Evolutionary conservation across 2,113 vertebrate species (phyloP).

Genomic region (Nettapus auritus): DNA sequence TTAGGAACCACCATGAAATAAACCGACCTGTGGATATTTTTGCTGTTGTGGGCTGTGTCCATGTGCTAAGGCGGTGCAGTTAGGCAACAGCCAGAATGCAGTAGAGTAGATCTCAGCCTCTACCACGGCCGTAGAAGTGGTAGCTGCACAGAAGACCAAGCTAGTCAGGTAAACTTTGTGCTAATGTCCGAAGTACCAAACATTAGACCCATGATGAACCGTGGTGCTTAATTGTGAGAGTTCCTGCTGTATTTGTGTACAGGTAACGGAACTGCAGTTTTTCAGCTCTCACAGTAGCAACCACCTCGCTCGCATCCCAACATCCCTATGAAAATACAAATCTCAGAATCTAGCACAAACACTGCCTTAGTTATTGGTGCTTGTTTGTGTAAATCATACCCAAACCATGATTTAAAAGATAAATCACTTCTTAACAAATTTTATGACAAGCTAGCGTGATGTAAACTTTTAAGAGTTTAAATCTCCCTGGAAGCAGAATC

Average conservation of each 20-base stretch:
- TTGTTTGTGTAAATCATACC: neutral
- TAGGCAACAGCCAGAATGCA: neutral
- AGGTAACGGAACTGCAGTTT: neutral
- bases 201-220: neutral
- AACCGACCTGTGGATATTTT: neutral
- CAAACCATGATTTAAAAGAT: neutral
- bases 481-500: neutral
- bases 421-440: neutral
- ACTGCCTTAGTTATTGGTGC: neutral
- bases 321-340: neutral
- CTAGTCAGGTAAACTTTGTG: neutral
- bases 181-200: neutral
- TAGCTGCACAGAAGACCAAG: neutral
- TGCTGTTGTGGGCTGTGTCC: neutral
- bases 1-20: neutral
- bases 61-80: neutral
- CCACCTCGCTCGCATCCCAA: neutral
- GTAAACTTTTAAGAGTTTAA: neutral
- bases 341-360: neutral
- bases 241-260: neutral
- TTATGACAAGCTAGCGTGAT: neutral
- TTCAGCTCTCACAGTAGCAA: neutral
- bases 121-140: neutral
- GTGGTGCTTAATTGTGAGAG: neutral
- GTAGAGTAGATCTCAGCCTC: neutral